These are phyloP conservation scores for Haliclystus octoradiatus DNA, from an alignment of 30 jellyfish, hydroid and myxozoan species.

Conservation along the genomic window DNA sequence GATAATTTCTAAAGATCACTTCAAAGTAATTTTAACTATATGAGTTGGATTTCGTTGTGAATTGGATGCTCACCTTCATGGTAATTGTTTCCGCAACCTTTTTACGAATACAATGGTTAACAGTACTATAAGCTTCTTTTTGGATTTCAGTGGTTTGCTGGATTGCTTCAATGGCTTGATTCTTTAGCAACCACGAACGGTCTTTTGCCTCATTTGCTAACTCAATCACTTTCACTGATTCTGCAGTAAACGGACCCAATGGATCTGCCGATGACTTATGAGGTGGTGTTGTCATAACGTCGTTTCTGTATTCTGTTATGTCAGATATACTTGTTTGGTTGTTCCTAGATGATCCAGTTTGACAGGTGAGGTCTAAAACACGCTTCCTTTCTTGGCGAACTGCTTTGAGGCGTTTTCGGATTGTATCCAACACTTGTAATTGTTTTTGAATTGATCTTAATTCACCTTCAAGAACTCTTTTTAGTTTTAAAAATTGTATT, in stretches of 20 bases:
- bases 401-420: constrained; percentile 69
- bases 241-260: constrained; percentile 86
- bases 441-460: constrained; percentile 78
- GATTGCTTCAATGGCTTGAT: constrained; percentile 51
- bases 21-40: no score
- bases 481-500: constrained; percentile 46
- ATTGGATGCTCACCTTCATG: no score
- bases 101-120: constrained; percentile 78
- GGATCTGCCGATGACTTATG: no score
- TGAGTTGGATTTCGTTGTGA: no score
- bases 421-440: constrained; percentile 67
- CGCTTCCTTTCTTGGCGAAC: constrained; percentile 66
- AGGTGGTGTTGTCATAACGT: not conserved
- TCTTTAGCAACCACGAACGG: constrained; percentile 41
- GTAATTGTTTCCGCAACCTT: constrained; percentile 70
- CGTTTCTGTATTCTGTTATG: not conserved
- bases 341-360: constrained; percentile 38
- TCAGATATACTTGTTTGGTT: not conserved
- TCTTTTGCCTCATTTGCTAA: constrained; percentile 74
- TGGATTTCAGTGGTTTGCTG: constrained; percentile 46
- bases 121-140: constrained; percentile 65
- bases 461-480: constrained; percentile 61
- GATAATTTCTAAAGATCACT: no score
- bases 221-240: constrained; percentile 66
- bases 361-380: constrained; percentile 73